Conservation (phyloP, 2,888 invertebrate genomes). For the Hylaea fasciaria region DNA sequence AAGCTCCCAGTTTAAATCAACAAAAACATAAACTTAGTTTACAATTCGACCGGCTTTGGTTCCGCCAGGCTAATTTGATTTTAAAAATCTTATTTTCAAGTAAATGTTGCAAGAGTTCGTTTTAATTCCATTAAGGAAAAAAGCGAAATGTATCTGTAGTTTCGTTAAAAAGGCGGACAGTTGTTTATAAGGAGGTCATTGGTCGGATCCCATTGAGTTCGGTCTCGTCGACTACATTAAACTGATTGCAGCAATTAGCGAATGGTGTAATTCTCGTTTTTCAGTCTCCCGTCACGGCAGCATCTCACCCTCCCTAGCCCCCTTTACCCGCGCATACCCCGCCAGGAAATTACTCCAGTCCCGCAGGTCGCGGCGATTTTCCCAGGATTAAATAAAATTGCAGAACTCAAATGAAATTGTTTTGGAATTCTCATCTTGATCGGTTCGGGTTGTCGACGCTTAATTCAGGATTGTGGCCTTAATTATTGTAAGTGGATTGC, state of each 20-base stretch:
- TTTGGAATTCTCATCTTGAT: slow-evolving; percentile 73
- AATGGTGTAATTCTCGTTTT: slow-evolving; percentile 83
- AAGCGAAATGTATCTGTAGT: slow-evolving; percentile 33
- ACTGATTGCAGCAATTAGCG: slow-evolving; percentile 84
- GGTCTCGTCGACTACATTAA: slow-evolving; percentile 82
- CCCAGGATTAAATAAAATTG: slow-evolving; percentile 79
- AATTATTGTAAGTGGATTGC: slow-evolving; percentile 74
- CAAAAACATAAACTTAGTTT: slow-evolving; percentile 25
- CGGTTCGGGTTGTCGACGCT: slow-evolving; percentile 65
- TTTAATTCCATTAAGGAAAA: slow-evolving; percentile 33
- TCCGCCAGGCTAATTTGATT: slow-evolving; percentile 29
- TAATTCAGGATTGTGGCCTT: slow-evolving; percentile 63
- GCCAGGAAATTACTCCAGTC: slow-evolving; percentile 79
- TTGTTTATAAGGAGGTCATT: slow-evolving; percentile 69
- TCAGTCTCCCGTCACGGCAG: slow-evolving; percentile 56
- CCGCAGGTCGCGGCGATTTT: slow-evolving; percentile 74
- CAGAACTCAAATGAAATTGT: slow-evolving; percentile 78
- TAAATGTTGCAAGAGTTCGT: slow-evolving; percentile 32
- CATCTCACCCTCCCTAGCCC: slow-evolving; percentile 42
- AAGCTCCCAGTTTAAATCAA: slow-evolving; percentile 20
- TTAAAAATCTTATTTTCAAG: slow-evolving; percentile 32
- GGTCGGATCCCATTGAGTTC: slow-evolving; percentile 68
- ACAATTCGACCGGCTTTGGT: slow-evolving; percentile 19
- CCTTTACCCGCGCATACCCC: slow-evolving; percentile 51
- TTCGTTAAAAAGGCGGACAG: slow-evolving; percentile 50